Base-by-base conservation (phyloP, 2,797 vertebrate genomes). In the Mus spretus region DNA sequence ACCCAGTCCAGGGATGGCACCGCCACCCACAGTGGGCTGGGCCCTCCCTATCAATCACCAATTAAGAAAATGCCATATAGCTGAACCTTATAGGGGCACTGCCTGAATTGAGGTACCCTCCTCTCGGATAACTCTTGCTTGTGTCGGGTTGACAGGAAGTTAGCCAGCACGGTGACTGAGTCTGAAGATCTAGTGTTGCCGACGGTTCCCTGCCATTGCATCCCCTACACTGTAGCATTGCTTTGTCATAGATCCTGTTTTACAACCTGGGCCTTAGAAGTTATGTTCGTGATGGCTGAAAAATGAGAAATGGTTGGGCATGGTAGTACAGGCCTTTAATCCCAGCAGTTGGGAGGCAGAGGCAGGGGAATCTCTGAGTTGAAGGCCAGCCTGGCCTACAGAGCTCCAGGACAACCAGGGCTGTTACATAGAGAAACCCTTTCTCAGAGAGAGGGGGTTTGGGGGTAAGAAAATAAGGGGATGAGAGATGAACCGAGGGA, bases 191-290 rank as follows among this genome's bases (percentile, higher is more conserved):
- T 1, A 13, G 20, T 4, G 11, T 22, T 28, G 26, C 22, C 0
- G 0, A n/a, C 50, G 14, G 28, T 53, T 63, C 55, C 37, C n/a
- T 28, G 67, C 59, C 26, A 1, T 14, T 10, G 12, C 9, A 1
- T 31, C 61, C 12, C 61, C 86, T 75, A 6, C 53, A 24, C 22
- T 8, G 14, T 1, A 65, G 26, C 55, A 0, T 12, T 3, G 4
- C 44, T 40, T 57, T 84, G 75, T 82, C 6, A 0, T 12, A 0
- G 20, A 63, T 79, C 78, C 84, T 22, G 75, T 89, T 50, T 59
- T 12, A 89, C 34, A 70, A 6, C 57, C 13, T 15, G 85, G 61
- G 79, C 55, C 75, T 55, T 17, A 81, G 59, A 47, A 92, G 7
- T 55, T 78, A 4, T 37, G 22, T 61, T 57, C 89, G 10, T 82